These are phyloP conservation scores for Notodonta ziczac DNA, from an alignment of 2,888 invertebrate genomes.

Conservation along the genomic window DNA sequence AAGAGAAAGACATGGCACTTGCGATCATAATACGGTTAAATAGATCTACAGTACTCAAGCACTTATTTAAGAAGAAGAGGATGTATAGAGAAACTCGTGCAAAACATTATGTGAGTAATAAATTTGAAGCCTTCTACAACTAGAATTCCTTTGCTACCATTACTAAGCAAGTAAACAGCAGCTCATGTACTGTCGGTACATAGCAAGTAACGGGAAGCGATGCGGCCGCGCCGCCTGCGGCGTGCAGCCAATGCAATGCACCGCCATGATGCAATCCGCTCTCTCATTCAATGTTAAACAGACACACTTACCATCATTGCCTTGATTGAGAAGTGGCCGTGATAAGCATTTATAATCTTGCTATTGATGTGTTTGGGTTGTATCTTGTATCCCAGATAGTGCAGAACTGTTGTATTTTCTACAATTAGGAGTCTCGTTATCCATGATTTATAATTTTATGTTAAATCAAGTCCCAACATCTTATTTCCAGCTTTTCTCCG, in stretches of 20 bases:
- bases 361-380: neutral
- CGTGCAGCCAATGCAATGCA: constrained; percentile 27
- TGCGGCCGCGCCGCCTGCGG: constrained; percentile 51
- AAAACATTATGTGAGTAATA: too few relatives aligned
- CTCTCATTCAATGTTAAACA: constrained; percentile 44
- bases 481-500: too few relatives aligned
- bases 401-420: neutral
- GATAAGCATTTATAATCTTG: constrained; percentile 21
- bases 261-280: constrained; percentile 52
- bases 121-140: too few relatives aligned
- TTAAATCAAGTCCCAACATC: too few relatives aligned
- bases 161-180: constrained; percentile 41
- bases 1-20: too few relatives aligned
- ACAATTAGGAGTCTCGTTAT: neutral
- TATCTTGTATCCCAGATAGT: neutral
- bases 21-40: too few relatives aligned
- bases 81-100: too few relatives aligned
- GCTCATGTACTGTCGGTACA: constrained; percentile 49
- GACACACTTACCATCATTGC: constrained; percentile 10
- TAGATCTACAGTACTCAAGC: too few relatives aligned
- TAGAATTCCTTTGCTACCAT: constrained; percentile 33
- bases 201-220: constrained; percentile 73
- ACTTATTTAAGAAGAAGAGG: too few relatives aligned
- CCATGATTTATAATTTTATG: too few relatives aligned
- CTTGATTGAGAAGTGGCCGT: constrained; percentile 24